Base-by-base conservation (phyloP, 2,113 vertebrate species). In the Acrocephalus kingi region DNA sequence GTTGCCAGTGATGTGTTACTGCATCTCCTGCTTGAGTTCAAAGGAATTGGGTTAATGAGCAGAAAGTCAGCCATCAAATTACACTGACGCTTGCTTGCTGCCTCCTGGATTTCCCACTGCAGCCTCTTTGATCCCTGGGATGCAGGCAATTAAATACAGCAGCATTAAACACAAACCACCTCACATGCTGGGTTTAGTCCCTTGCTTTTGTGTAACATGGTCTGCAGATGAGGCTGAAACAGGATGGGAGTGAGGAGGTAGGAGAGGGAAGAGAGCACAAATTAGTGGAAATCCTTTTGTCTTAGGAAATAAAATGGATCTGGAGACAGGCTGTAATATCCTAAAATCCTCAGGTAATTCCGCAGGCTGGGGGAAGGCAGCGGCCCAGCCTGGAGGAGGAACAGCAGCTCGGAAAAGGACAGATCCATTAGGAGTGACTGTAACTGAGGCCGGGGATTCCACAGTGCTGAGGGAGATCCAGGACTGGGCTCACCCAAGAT, bases 1-100 rank as follows among this genome's bases (percentile, higher is more conserved):
- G 43, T 46, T 93, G 89, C 74, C 81, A 82, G 1, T 27, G 81
- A 24, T 62, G 59, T 12, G 78, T 84, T 73, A 13, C 10, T 79
- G 89, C 87, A 23, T 67, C 95, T 89, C 87, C 93, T 84, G 66
- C 76, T 35, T 3, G 59, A 88, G 92, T 86, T 95, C 87, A 92
- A 83, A 86, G 93, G 93, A 94, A 89, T 4, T 63, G 88, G 92
- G 94, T 94, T 96, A 90, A 93, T 74, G 93, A 92, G 84, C 74
- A 92, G 69, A 67, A 64, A 78, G 56, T 13, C 93, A 52, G 41
- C 52, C 66, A 7, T 59, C 86, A 72, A 75, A 78, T 92, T 41
- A 39, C 52, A 17, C 41, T 31, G 76, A 73, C 2, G 7, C 66
- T 93, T n/a, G 24, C 84, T 49, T 48, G 72, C 84, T 94, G 31